phyloP scores from a whole-genome alignment of 2,888 invertebrate genomes.

The Eupeodes luniger region DNA sequence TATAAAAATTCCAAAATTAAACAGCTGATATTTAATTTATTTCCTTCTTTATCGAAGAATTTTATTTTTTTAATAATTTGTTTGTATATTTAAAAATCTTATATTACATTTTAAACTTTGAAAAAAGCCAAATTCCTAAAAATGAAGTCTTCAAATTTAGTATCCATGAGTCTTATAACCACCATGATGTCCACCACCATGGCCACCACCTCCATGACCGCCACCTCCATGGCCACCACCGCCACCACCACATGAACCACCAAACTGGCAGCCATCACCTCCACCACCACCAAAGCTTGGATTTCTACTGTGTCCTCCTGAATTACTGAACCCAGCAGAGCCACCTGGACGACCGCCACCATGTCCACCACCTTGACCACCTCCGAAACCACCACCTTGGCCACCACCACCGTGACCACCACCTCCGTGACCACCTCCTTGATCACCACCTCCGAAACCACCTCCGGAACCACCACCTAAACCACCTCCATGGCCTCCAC shows the following conservation, averaged over 20 bases:
- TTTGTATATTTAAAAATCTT: neutral
- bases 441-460: constrained; percentile 1
- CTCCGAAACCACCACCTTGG: neutral
- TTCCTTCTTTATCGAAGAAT: too few species aligned
- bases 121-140: neutral
- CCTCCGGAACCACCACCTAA: neutral
- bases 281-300: constrained; percentile 18
- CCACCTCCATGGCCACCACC: constrained; percentile 18
- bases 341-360: constrained; percentile 8
- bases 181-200: neutral
- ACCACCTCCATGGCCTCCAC: constrained; percentile 22
- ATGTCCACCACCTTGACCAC: neutral
- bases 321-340: neutral
- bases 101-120: neutral
- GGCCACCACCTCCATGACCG: constrained; percentile 18
- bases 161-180: constrained; percentile 45
- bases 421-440: neutral
- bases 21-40: too few species aligned
- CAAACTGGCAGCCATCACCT: constrained; percentile 9
- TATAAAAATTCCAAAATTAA: too few species aligned
- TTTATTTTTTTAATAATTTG: too few species aligned
- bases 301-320: constrained; percentile 24
- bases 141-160: neutral
- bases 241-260: constrained; percentile 8
- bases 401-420: constrained; percentile 20